Evolutionary conservation across 2,797 vertebrate genomes (phyloP).

Genomic region (Clarias fuscus): DNA sequence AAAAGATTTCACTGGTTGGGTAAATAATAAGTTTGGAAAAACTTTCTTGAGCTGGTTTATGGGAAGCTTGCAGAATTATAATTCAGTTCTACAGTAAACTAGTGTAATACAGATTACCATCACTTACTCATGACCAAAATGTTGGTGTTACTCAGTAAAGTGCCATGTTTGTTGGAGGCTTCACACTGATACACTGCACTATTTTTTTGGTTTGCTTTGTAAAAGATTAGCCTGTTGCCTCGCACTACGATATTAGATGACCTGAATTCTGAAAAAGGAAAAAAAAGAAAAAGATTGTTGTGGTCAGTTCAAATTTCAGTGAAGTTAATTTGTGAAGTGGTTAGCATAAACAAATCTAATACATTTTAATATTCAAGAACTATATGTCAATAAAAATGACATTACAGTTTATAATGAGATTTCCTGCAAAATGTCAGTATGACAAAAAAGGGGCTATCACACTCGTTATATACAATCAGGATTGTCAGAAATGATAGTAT

Average conservation of each 20-base stretch:
- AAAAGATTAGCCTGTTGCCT: slow-evolving; percentile 69
- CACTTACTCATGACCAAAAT: slow-evolving; percentile 88
- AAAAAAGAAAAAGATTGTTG: not conserved
- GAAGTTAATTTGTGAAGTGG: not conserved
- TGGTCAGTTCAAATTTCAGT: not conserved
- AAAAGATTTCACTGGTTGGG: not conserved
- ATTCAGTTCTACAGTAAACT: not conserved
- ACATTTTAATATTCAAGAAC: not conserved
- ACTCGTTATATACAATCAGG: too few species aligned
- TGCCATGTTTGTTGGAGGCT: slow-evolving; percentile 85
- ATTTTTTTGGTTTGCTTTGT: slow-evolving; percentile 77
- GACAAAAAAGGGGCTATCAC: too few species aligned
- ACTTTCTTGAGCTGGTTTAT: too few species aligned
- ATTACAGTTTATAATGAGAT: too few species aligned
- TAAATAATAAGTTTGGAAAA: not conserved
- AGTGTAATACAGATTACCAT: not conserved
- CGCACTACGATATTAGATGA: slow-evolving; percentile 57
- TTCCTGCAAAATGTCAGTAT: too few species aligned
- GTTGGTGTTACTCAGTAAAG: slow-evolving; percentile 84
- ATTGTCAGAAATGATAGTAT: not conserved
- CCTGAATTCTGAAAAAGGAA: slow-evolving; percentile 61
- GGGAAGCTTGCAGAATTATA: too few species aligned
- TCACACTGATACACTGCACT: slow-evolving; percentile 91
- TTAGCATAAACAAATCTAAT: not conserved
- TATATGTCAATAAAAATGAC: not conserved